A percentile compares a stretch with the other conserved stretches of the same genome.
These are phyloP conservation scores for Leguminivora glycinivorella DNA, from an alignment of 1,140 invertebrate species.

Conservation along the genomic window DNA sequence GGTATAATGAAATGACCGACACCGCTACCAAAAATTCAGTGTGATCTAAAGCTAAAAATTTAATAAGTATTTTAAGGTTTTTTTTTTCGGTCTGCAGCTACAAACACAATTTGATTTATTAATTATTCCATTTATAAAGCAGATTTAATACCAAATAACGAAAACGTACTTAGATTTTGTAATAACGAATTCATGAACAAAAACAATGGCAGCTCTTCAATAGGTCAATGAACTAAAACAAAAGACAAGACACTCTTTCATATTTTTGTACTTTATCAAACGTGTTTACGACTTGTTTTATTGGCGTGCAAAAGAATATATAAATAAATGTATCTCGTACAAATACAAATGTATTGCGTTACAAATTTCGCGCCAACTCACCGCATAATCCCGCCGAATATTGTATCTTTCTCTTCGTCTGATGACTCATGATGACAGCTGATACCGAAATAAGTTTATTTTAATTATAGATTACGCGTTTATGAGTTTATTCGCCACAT, in stretches of 20 bases:
- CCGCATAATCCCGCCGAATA: constrained; percentile 67
- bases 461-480: background rate
- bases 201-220: background rate
- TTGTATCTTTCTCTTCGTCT: constrained; percentile 53
- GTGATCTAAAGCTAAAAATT: no score
- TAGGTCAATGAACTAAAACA: background rate
- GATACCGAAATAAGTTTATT: constrained; percentile 13
- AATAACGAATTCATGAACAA: background rate
- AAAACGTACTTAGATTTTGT: no score
- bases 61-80: no score
- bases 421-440: constrained; percentile 6
- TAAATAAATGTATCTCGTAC: constrained; percentile 24
- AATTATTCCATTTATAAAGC: background rate
- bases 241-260: background rate
- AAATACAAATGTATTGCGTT: constrained; percentile 32
- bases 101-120: no score
- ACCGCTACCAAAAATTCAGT: no score
- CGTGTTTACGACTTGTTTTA: no score
- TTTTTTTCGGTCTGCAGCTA: no score
- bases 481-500: constrained; percentile 1
- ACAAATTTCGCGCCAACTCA: constrained; percentile 56
- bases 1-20: no score
- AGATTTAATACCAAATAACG: no score
- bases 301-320: constrained; percentile 10
- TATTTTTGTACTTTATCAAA: no score